Base-by-base conservation (phyloP, 1,140 invertebrate genomes). In the Venturia canescens region DNA sequence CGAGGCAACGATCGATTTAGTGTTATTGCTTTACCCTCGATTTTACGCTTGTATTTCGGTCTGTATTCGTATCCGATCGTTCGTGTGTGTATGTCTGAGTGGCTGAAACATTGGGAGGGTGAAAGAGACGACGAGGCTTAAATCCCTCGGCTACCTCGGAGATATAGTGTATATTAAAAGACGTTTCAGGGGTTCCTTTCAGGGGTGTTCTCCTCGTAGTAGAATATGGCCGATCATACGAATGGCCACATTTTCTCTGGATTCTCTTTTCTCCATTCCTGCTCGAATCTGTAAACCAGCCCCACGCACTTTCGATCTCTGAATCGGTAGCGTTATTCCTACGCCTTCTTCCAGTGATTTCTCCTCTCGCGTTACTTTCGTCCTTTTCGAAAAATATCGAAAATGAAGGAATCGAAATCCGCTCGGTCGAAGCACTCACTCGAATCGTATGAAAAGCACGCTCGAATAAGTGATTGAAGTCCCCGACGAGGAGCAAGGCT, bases 91-190 rank as follows among this genome's bases (percentile, higher is more conserved):
- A 50, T 57, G 31, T 78, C 57, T 18, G 23, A 44, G 66, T n/a
- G 0, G 27, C 7, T 21, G 4, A 23, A 50, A 23, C 18, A 38
- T 27, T 31, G 31, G 57, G 66, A 38, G 26, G 83, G 79, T 44
- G 82, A 81, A 79, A 82, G 70, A 78, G 57, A 78, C 63, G 7
- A 50, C 11, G 77, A 83, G 79, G 81, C 80, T 80, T 48, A 87
- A 89, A 88, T 89, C 86, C 85, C 78, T 34, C 31, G 83, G 81
- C 83, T 86, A 74, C 85, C 83, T 87, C 85, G 86, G 86, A 92
- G 91, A 91, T 91, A 90, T 92, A 92, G 88, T 91, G 91, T 92
- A 91, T 91, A 92, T 91, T 91, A 91, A 91, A 92, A 91, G 91
- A 91, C 89, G 87, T 91, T 91, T 91, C 87, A 86, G 85, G 81